Evolutionary conservation across 1,140 invertebrate species (phyloP), one percentile per base, ranked within the genome.

Genomic region (Conus betulinus): DNA sequence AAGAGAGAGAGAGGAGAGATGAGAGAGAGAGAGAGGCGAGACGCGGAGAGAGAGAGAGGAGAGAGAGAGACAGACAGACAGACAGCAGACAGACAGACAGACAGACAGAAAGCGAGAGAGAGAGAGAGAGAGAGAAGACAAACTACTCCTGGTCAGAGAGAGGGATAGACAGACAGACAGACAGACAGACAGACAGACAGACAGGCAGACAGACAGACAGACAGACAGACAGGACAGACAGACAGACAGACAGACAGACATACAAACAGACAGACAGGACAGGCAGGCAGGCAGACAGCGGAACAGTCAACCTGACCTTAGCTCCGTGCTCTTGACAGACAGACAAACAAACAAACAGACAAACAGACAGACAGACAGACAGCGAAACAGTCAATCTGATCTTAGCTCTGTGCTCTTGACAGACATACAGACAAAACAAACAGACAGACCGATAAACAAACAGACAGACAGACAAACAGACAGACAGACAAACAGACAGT

Each of bases 131-230:
- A 39, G 39, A 39, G 0, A 20, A 25, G 5, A 78, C 17, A 23
- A 76, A 87, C 1, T n/a, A n/a, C n/a, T n/a, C n/a, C n/a, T n/a
- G n/a, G n/a, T n/a, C n/a, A n/a, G n/a, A n/a, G n/a, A n/a, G n/a
- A n/a, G n/a, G n/a, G n/a, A n/a, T n/a, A 39, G 76, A 87, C 71
- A 11, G 71, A 25, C 39, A 39, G 39, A 39, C 39, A 39, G 3
- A 39, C 39, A 39, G 39, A 39, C 39, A 39, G 39, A 39, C 39
- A 39, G 39, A 60, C 57, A 60, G 8, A 55, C 23, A 53, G 8
- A 78, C 86, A 79, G 10, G 60, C 86, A 79, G 20, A 53, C 39
- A 87, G 20, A 87, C 15, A 10, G n/a, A 57, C 27, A 51, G 15
- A 15, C 39, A 39, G 39, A 39, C 39, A 20, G 55, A 63, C 27